phyloP scores from a whole-genome alignment of 2,888 invertebrate genomes.

The Chesias legatella region DNA sequence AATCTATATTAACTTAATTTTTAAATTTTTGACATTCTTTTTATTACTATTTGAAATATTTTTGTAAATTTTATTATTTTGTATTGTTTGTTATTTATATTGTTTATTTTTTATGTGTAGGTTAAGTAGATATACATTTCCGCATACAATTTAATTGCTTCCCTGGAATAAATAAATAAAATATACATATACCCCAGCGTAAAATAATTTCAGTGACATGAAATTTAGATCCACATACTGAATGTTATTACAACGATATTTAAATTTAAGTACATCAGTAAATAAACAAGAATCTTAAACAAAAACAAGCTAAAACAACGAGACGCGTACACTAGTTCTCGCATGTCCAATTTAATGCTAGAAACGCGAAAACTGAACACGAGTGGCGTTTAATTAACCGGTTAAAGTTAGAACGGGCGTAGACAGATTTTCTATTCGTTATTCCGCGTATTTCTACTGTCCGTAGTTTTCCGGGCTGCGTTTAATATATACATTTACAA shows the following conservation, averaged over 20 bases:
- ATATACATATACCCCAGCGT: no score
- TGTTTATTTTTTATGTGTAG: no score
- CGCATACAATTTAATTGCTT: no score
- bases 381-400: constrained; percentile 56
- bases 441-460: constrained; percentile 7
- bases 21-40: no score
- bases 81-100: no score
- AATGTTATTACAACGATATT: background rate
- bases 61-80: no score
- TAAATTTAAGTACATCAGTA: constrained; percentile 10
- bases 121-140: no score
- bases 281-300: constrained; percentile 16
- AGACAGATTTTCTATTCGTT: constrained; percentile 30
- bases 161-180: no score
- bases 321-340: constrained; percentile 22
- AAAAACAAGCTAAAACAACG: constrained; percentile 14
- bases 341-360: constrained; percentile 40
- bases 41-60: no score
- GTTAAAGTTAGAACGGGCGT: constrained; percentile 42
- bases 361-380: constrained; percentile 36
- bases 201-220: no score
- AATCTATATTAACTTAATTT: no score
- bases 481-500: background rate
- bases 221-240: no score
- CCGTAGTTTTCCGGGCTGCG: constrained; percentile 13